Evolutionary conservation across 2,888 invertebrate genomes (phyloP).

Genomic region (Philereme vetulata): DNA sequence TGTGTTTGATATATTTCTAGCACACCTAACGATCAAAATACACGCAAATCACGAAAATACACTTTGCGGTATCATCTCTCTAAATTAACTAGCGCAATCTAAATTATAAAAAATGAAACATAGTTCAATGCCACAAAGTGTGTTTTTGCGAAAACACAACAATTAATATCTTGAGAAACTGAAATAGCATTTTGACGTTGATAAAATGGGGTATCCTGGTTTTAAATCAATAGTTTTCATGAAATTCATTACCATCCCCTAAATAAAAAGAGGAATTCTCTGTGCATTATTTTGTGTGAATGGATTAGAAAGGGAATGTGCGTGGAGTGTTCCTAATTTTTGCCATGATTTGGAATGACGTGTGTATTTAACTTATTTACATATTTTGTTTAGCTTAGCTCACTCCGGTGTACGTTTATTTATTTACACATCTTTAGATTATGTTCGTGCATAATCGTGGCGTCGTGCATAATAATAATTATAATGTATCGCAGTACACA

Average conservation of each 20-base stretch:
- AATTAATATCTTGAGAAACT: neutral
- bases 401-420: constrained; percentile 19
- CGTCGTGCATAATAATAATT: too few species aligned
- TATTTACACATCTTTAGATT: constrained; percentile 7
- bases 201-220: neutral
- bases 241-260: neutral
- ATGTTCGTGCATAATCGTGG: neutral
- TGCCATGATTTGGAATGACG: constrained; percentile 24
- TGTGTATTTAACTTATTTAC: constrained; percentile 22
- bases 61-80: neutral
- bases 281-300: constrained; percentile 16
- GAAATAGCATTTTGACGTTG: neutral
- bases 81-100: neutral
- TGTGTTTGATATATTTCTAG: constrained; percentile 5
- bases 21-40: neutral
- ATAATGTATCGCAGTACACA: constrained; percentile 1
- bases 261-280: neutral
- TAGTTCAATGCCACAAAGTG: neutral
- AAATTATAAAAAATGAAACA: neutral
- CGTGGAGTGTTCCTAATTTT: constrained; percentile 24
- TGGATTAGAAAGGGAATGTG: constrained; percentile 25
- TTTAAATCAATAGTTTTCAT: neutral
- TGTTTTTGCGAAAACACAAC: neutral
- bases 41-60: neutral
- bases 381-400: constrained; percentile 6